Evolutionary conservation across 2,797 vertebrate genomes (phyloP).

Genomic region (Sternotherus odoratus): DNA sequence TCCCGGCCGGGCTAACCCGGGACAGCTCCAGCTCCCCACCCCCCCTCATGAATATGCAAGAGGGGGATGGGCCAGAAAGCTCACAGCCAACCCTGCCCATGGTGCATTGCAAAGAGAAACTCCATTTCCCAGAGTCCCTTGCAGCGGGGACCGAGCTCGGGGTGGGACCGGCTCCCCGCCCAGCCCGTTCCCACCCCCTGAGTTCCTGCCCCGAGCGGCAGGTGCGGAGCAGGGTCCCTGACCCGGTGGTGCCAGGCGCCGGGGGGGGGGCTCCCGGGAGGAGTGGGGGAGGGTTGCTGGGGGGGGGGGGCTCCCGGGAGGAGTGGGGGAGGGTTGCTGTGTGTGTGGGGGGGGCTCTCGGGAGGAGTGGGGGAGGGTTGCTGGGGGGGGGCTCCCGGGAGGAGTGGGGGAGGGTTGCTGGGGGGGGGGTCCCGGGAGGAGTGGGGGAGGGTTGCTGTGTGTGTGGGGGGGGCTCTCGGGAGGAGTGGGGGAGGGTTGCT

Average conservation of each 20-base stretch:
- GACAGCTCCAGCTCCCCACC: not conserved
- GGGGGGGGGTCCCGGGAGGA: no score
- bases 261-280: constrained; percentile 36
- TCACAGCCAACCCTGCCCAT: not conserved
- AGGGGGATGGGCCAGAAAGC: not conserved
- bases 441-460: no score
- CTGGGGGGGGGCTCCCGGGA: no score
- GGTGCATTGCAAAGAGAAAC: not conserved
- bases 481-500: no score
- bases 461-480: no score
- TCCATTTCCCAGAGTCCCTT: constrained; percentile 26
- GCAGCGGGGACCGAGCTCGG: constrained; percentile 84
- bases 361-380: no score
- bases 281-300: no score
- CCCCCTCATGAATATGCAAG: not conserved
- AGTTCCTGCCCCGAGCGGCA: constrained; percentile 74
- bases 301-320: no score
- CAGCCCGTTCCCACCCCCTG: constrained; percentile 82
- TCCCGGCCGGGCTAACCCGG: no score
- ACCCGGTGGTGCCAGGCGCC: not conserved
- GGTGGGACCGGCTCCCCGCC: constrained; percentile 87
- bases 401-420: no score
- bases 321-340: no score
- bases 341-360: no score
- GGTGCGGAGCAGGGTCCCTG: not conserved